Conservation (phyloP, 2,888 invertebrate genomes). For the Cyrtodaria siliqua region DNA sequence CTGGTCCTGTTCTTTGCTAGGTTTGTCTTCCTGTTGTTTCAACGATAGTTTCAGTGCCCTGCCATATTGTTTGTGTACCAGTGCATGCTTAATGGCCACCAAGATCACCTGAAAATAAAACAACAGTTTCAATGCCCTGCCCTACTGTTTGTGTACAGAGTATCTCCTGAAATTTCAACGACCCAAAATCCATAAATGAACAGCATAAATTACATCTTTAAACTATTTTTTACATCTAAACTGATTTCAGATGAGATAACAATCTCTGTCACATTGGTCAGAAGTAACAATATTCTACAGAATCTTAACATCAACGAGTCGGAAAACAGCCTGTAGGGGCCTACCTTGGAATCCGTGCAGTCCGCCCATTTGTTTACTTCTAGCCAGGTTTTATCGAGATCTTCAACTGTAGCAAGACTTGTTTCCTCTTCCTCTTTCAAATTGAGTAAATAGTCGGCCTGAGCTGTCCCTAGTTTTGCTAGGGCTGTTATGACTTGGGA, state of each 20-base stretch:
- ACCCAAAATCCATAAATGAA: too few species aligned
- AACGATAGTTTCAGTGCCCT: constrained; percentile 92
- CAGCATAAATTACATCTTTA: too few species aligned
- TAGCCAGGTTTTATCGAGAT: constrained; percentile 89
- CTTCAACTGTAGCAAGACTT: constrained; percentile 87
- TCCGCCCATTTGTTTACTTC: constrained; percentile 94
- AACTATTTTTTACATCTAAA: too few species aligned
- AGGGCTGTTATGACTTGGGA: constrained; percentile 93
- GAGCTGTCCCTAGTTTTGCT: constrained; percentile 85
- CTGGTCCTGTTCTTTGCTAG: constrained; percentile 87
- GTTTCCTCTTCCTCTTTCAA: constrained; percentile 90
- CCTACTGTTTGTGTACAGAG: too few species aligned
- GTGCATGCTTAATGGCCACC: constrained; percentile 91
- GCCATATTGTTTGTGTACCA: constrained; percentile 92
- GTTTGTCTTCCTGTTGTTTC: constrained; percentile 94
- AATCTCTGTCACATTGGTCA: too few species aligned
- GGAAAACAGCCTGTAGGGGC: too few species aligned
- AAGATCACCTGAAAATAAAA: constrained; percentile 74
- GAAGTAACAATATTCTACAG: too few species aligned
- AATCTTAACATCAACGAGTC: too few species aligned
- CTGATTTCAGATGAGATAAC: too few species aligned
- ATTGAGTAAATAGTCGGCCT: constrained; percentile 73
- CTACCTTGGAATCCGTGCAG: constrained; percentile 92
- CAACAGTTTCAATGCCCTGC: too few species aligned
- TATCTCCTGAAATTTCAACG: too few species aligned